Evolutionary conservation across 2,888 invertebrate species (phyloP), one percentile per base, ranked within the genome.

Genomic region (Calameuta idolon): DNA sequence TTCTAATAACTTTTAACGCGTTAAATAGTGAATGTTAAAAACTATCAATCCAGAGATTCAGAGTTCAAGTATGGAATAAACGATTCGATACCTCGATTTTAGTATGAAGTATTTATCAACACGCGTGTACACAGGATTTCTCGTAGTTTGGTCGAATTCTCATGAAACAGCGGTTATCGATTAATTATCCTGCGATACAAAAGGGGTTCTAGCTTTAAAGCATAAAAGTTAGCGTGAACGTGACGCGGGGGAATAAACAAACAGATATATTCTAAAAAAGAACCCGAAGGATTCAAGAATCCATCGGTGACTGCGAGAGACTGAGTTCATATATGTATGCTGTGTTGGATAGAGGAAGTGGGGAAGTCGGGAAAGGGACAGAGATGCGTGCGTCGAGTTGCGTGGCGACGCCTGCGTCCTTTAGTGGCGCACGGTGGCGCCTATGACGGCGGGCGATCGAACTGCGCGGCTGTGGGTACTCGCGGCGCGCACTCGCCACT

Each of bases 361-460:
- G 55, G 23, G 55, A 40, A 40, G 40, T 40, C 15, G 40, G 40
- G 40, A 55, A 55, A 55, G 55, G 55, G 23, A 23, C 3, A 37
- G 12, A 23, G 23, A 23, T 55, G 55, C 55, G 55, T 55, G 55
- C 23, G 55, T 55, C 55, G 55, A 55, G 55, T 55, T 55, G 55
- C 55, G 55, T 34, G 30, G 73, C 37, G 74, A 74, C 77, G 74
- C 77, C 77, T 77, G 77, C 77, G 77, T 77, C 71, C 31, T 71
- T 34, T 71, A 71, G 31, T 23, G 33, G 77, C 34, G 74, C 34
- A 73, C 12, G 34, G 74, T 77, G 77, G 74, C 77, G 77, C 75
- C 75, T n/a, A n/a, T 37, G 69, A 35, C 77, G 77, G 68, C 77
- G 33, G 31, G 33, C 33, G 15, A 75, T 68, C n/a, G 77, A 77